phyloP scores from a whole-genome alignment of 2,113 vertebrate species.

The Pomatostomus ruficeps region DNA sequence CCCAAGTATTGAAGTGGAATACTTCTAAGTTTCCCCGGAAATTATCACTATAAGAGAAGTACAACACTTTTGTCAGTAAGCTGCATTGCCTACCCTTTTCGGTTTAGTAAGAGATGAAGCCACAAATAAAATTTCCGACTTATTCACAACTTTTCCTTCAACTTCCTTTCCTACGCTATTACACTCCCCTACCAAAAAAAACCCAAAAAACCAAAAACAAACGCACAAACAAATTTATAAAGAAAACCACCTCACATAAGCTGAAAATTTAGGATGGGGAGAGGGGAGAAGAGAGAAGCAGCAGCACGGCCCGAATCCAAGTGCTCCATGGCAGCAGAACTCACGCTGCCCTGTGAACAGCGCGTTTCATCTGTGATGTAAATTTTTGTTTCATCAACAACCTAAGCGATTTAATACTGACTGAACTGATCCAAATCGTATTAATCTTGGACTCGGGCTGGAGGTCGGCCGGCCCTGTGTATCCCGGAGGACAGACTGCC shows the following conservation, averaged over 20 bases:
- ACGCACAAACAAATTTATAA: neutral
- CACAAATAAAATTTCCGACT: neutral
- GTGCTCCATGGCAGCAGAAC: neutral
- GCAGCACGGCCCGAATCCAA: accelerated
- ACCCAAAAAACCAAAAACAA: too few relatives aligned
- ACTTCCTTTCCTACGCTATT: neutral
- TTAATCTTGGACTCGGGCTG: neutral
- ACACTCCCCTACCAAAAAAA: accelerated
- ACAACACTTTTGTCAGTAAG: neutral
- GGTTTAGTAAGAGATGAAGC: neutral
- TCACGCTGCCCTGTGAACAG: neutral
- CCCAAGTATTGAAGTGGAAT: neutral
- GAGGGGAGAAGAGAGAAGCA: neutral
- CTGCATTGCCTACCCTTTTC: neutral
- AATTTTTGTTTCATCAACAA: conserved; percentile 8
- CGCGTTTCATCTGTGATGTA: neutral
- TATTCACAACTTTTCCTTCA: neutral
- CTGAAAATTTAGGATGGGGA: neutral
- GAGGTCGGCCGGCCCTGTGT: accelerated
- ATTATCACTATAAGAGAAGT: neutral
- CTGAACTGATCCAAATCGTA: neutral
- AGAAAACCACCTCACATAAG: neutral
- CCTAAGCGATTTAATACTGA: neutral
- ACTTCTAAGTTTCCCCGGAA: neutral
- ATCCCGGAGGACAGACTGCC: conserved; percentile 80